Evolutionary conservation across 2,797 vertebrate species (phyloP).

Genomic region (Nannoperca obscura): DNA sequence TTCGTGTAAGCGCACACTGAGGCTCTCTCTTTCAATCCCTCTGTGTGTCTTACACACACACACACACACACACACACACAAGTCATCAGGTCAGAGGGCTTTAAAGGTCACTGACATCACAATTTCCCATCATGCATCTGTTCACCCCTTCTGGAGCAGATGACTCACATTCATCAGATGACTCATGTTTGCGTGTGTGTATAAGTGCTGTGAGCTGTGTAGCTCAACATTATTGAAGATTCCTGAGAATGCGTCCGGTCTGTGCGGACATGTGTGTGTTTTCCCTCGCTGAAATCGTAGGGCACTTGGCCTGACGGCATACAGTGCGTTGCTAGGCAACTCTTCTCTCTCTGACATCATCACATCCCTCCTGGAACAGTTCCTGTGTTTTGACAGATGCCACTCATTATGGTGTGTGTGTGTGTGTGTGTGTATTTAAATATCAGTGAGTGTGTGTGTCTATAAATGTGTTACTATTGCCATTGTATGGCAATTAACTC

Average conservation of each 20-base stretch:
- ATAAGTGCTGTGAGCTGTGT: not conserved
- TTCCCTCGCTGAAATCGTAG: constrained; percentile 28
- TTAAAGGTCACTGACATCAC: constrained; percentile 52
- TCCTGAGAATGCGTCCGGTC: constrained; percentile 1
- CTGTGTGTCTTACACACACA: not conserved
- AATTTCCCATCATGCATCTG: constrained; percentile 48
- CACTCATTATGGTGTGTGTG: constrained; percentile 57
- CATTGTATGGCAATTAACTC: constrained; percentile 18
- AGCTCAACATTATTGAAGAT: constrained; percentile 16
- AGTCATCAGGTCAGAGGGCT: constrained; percentile 43
- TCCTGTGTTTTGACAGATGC: constrained; percentile 83
- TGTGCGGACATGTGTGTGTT: constrained; percentile 3
- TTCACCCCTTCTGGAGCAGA: constrained; percentile 39
- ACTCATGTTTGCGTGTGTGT: constrained; percentile 57
- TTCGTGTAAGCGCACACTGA: not conserved
- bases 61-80: constrained; percentile 12
- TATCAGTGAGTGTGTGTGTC: constrained; percentile 9
- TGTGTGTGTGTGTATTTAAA: not conserved
- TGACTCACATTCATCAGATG: constrained; percentile 71
- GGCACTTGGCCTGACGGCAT: constrained; percentile 82
- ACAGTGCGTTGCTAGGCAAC: constrained; percentile 89
- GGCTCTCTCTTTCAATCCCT: not conserved
- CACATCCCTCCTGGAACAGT: constrained; percentile 83
- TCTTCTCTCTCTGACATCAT: constrained; percentile 90
- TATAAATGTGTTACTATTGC: constrained; percentile 37